Conservation (phyloP, 2,113 vertebrate species). For the Thymallus thymallus region DNA sequence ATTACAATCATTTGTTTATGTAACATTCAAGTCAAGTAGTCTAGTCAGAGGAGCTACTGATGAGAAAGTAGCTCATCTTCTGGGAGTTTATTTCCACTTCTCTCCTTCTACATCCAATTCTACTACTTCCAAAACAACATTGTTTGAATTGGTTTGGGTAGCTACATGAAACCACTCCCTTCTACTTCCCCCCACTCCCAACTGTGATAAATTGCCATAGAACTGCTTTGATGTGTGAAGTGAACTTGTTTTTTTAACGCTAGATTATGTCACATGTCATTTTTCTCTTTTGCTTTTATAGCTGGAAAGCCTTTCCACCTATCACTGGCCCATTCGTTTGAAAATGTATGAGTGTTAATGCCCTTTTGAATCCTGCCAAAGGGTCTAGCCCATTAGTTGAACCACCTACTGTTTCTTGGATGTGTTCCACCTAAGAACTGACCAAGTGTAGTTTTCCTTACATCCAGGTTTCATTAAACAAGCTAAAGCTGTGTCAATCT, state of each 20-base stretch:
- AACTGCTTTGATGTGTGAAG: neutral
- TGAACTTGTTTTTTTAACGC: neutral
- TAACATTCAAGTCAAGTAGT: too few relatives aligned
- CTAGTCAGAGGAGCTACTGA: too few relatives aligned
- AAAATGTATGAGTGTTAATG: slow-evolving; percentile 15
- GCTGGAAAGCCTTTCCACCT: slow-evolving; percentile 50
- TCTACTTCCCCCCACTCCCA: neutral
- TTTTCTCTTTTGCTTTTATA: slow-evolving; percentile 56
- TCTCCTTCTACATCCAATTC: neutral
- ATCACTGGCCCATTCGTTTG: slow-evolving; percentile 34
- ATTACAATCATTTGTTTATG: too few relatives aligned
- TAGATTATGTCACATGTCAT: slow-evolving; percentile 51
- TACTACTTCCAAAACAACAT: neutral
- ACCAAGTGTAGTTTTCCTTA: slow-evolving; percentile 24
- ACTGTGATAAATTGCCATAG: neutral
- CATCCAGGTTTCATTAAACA: slow-evolving; percentile 24
- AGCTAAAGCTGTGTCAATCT: slow-evolving; percentile 27
- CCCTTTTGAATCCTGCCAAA: slow-evolving; percentile 38
- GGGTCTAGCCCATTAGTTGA: slow-evolving; percentile 48
- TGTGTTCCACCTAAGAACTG: slow-evolving; percentile 27
- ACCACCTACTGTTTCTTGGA: slow-evolving; percentile 49
- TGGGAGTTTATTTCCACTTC: too few relatives aligned
- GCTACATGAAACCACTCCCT: slow-evolving; percentile 22
- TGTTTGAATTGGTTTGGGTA: neutral
- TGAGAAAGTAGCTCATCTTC: too few relatives aligned